Evolutionary conservation across 2,113 vertebrate species (phyloP).

Genomic region (Dermatemys mawii): DNA sequence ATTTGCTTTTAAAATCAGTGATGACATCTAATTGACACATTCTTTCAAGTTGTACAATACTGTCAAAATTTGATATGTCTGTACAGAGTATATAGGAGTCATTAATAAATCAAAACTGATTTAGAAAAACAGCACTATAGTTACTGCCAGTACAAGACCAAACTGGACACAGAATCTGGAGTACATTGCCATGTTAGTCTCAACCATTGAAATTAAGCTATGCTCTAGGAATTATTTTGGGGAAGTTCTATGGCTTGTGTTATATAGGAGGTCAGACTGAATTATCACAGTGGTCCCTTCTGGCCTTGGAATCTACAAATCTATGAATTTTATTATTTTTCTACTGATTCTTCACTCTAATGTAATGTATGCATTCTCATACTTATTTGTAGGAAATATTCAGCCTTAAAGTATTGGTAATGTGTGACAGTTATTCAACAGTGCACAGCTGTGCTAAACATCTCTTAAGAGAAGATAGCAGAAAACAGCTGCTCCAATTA

Average conservation of each 20-base stretch:
- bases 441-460: accelerated
- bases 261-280: not conserved
- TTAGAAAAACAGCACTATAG: not conserved
- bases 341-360: not conserved
- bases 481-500: not conserved
- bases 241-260: not conserved
- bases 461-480: not conserved
- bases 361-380: not conserved
- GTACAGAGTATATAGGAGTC: accelerated
- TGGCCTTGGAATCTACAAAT: not conserved
- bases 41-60: not conserved
- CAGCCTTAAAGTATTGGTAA: not conserved
- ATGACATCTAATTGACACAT: not conserved
- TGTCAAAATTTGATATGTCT: not conserved
- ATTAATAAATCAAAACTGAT: not conserved
- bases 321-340: not conserved
- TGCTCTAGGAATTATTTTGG: not conserved
- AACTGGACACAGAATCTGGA: not conserved
- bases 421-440: not conserved
- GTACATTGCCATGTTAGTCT: not conserved
- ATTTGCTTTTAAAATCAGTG: not conserved
- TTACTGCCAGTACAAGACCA: not conserved
- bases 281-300: not conserved
- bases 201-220: not conserved
- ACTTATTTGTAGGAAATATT: not conserved